Conservation (phyloP, 2,113 vertebrate genomes). For the Strigops habroptila region DNA sequence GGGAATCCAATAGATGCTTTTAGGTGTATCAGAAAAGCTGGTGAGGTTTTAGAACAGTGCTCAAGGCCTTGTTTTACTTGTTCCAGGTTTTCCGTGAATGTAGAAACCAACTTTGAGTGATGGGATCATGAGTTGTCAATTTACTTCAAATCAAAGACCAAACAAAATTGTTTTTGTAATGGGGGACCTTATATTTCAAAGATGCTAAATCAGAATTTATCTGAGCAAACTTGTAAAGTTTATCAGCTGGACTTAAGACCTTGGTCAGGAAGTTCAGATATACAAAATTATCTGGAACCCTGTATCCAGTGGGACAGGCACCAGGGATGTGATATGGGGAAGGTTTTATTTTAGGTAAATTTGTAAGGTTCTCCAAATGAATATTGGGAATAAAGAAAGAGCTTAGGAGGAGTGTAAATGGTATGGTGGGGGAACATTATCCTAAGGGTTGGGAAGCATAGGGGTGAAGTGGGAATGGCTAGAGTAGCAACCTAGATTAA, state of each 20-base stretch:
- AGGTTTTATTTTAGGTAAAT: neutral
- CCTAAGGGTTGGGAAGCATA: neutral
- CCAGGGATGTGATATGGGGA: neutral
- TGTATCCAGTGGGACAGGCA: neutral
- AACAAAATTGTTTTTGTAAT: neutral
- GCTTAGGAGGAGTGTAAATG: neutral
- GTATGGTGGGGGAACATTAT: neutral
- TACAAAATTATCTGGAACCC: neutral
- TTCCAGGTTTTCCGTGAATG: neutral
- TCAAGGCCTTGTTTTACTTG: neutral
- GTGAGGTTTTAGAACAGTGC: neutral
- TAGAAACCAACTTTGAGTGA: neutral
- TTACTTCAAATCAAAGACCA: neutral
- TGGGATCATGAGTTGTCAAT: neutral
- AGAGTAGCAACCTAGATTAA: neutral
- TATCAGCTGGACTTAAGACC: neutral
- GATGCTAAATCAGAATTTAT: neutral
- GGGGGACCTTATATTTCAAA: neutral
- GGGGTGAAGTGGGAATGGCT: neutral
- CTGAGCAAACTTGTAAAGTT: neutral
- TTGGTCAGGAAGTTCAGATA: neutral
- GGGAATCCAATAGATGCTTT: neutral
- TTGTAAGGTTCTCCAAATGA: neutral
- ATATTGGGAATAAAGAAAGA: neutral
- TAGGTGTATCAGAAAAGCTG: neutral